Conservation (phyloP, 2,113 vertebrate genomes). For the Beaufortia kweichowensis region DNA sequence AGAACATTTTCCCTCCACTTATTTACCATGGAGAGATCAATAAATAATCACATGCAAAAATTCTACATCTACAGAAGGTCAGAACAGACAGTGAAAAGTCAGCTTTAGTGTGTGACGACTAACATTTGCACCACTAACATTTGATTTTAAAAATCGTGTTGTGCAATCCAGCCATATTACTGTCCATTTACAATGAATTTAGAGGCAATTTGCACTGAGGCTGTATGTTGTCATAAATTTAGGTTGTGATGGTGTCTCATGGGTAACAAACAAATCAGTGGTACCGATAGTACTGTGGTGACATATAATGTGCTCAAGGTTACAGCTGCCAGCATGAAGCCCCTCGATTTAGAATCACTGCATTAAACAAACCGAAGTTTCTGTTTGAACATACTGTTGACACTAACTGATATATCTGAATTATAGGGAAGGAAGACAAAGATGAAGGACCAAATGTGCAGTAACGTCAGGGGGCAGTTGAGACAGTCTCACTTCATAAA, state of each 20-base stretch:
- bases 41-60: no score
- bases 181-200: background rate
- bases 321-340: constrained; percentile 18
- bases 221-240: background rate
- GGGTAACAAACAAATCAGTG: background rate
- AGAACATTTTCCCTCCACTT: no score
- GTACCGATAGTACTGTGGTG: background rate
- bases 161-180: background rate
- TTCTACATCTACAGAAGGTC: no score
- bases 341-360: background rate
- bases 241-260: background rate
- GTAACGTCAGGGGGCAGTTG: constrained; percentile 2
- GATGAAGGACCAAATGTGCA: constrained; percentile 4
- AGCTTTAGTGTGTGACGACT: no score
- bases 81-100: no score
- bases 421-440: background rate
- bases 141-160: no score
- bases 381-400: constrained; percentile 9
- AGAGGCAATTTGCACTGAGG: no score
- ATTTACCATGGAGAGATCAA: no score
- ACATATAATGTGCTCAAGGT: background rate
- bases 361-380: background rate
- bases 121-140: no score
- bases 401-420: constrained; percentile 24
- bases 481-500: constrained; percentile 39